A percentile compares a stretch with the other conserved stretches of the same genome.
phyloP scores from a whole-genome alignment of 2,113 vertebrate genomes.

The Myxocyprinus asiaticus region DNA sequence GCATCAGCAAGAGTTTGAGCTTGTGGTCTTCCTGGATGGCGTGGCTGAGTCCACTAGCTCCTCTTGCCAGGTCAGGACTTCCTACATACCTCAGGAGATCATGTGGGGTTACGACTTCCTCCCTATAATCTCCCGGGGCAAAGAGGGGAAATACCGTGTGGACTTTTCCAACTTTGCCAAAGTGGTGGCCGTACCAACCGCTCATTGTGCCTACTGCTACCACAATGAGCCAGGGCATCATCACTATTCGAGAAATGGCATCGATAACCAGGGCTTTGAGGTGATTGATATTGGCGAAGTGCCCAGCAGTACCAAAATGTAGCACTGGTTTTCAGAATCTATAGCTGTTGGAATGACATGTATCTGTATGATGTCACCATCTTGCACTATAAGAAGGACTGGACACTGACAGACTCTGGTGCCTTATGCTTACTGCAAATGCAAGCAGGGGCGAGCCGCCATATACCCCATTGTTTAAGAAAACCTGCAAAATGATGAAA shows the following conservation, averaged over 20 bases:
- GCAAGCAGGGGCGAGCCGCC: too few species aligned
- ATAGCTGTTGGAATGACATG: too few species aligned
- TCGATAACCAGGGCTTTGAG: constrained; percentile 82
- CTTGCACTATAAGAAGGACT: too few species aligned
- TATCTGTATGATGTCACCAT: too few species aligned
- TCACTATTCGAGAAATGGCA: constrained; percentile 75
- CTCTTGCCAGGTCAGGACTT: constrained; percentile 92
- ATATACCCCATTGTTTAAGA: too few species aligned
- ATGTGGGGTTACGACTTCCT: constrained; percentile 96
- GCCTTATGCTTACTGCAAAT: too few species aligned
- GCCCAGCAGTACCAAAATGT: constrained; percentile 79
- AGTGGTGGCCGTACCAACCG: constrained; percentile 85
- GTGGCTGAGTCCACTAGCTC: constrained; percentile 69
- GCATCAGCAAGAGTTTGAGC: constrained; percentile 88
- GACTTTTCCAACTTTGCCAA: constrained; percentile 97
- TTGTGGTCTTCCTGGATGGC: constrained; percentile 91
- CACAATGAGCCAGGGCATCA: constrained; percentile 83
- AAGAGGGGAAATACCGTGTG: constrained; percentile 91
- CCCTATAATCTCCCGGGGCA: constrained; percentile 92
- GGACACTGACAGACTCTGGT: too few species aligned
- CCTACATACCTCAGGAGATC: constrained; percentile 91
- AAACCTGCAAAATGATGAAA: too few species aligned
- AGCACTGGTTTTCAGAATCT: too few species aligned
- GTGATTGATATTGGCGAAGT: constrained; percentile 76
- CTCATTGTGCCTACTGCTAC: constrained; percentile 89